Evolutionary conservation across 2,888 invertebrate genomes (phyloP).

Genomic region (Patella ulyssiponensis): DNA sequence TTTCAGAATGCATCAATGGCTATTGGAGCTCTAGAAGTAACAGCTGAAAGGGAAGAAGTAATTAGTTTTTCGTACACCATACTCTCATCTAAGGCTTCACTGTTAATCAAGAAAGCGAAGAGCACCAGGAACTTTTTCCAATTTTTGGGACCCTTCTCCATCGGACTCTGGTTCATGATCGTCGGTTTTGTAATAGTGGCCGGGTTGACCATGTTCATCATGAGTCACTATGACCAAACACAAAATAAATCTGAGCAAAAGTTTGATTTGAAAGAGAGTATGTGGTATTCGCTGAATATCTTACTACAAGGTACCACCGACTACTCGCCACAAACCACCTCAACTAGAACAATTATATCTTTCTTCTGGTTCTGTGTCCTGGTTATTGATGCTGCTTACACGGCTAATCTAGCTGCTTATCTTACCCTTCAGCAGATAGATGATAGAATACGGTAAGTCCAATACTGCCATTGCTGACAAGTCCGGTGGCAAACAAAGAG

Average conservation of each 20-base stretch:
- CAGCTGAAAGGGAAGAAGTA: constrained; percentile 53
- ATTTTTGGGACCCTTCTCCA: constrained; percentile 44
- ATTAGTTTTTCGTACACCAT: constrained; percentile 64
- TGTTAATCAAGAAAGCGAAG: constrained; percentile 52
- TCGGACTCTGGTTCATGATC: constrained; percentile 57
- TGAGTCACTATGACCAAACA: constrained; percentile 60
- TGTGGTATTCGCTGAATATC: constrained; percentile 64
- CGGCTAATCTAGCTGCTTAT: constrained; percentile 64
- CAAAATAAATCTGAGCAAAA: constrained; percentile 50
- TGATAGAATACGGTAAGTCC: constrained; percentile 31
- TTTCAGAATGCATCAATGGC: constrained; percentile 60
- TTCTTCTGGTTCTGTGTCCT: constrained; percentile 66
- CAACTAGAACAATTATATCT: constrained; percentile 62
- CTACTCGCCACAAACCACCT: constrained; percentile 62
- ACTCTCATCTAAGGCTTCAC: constrained; percentile 55
- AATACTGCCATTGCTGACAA: no score
- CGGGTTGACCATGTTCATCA: constrained; percentile 55
- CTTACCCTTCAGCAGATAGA: constrained; percentile 62
- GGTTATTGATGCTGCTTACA: constrained; percentile 64
- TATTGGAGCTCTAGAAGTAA: constrained; percentile 60
- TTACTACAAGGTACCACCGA: constrained; percentile 54
- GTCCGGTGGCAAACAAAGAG: no score
- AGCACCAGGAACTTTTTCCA: constrained; percentile 53
- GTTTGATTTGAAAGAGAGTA: constrained; percentile 63
- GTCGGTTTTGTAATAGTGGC: constrained; percentile 56